A percentile compares a stretch with the other conserved stretches of the same genome.
Conservation (phyloP, 2,113 vertebrate species). For the Leptobrachium leishanense region DNA sequence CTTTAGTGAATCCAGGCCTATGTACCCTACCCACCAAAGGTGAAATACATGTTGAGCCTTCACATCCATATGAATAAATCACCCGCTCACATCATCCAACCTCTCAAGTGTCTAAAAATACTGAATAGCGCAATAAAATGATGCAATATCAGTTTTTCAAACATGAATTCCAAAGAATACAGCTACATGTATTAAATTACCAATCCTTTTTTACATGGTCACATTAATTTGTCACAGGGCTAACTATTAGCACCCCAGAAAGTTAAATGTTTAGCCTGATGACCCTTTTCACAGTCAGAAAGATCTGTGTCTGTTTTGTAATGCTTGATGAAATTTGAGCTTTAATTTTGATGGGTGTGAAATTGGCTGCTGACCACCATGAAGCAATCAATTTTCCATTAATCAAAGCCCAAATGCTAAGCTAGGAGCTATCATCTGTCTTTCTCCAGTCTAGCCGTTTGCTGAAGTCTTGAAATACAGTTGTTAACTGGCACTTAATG, state of each 20-base stretch:
- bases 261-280: neutral
- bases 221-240: neutral
- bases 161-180: no score
- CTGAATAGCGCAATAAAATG: no score
- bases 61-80: no score
- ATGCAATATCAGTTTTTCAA: no score
- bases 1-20: no score
- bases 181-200: neutral
- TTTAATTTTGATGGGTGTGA: constrained; percentile 15
- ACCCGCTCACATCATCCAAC: no score
- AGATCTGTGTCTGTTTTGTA: constrained; percentile 36
- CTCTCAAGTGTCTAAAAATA: no score
- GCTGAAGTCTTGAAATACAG: constrained; percentile 28
- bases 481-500: constrained; percentile 15
- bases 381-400: neutral
- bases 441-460: constrained; percentile 24
- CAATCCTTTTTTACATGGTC: neutral
- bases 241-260: neutral
- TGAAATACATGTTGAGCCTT: no score
- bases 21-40: no score
- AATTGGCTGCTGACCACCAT: neutral
- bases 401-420: constrained; percentile 12
- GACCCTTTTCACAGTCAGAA: constrained; percentile 9
- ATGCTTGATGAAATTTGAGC: constrained; percentile 33
- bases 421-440: constrained; percentile 8